Evolutionary conservation across 2,797 vertebrate species (phyloP), one percentile per base, ranked within the genome.

Genomic region (Onychomys arenicola): DNA sequence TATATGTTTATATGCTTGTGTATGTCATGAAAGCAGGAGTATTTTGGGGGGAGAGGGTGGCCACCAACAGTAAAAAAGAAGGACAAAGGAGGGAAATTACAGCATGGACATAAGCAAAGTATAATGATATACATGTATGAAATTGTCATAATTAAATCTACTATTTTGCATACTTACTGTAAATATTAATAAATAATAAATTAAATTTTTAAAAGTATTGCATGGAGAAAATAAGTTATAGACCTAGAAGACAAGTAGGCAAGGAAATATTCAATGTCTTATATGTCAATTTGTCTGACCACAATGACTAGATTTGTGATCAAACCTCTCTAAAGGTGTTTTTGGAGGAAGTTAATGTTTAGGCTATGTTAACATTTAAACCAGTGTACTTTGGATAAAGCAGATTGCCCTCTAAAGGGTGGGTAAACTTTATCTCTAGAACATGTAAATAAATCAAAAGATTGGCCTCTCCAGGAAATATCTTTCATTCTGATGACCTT

Each of bases 311-410:
- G 59, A 87, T 90, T 82, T 43, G 82, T 88, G n/a, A 19, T 65
- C n/a, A 77, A 69, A 87, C 13, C 49, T 92, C 73, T 94, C 37
- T 92, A 49, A 89, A 76, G 75, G 13, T 87, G 2, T 37, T 81
- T 95, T 71, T 63, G 43, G 52, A 73, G 77, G 43, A 78, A 25
- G 43, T 90, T 87, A 94, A 90, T 14, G 71, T 92, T 92, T 82
- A 90, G 87, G 71, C n/a, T 7, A 83, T 3, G 25, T 87, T 90
- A 90, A 90, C 19, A 82, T 90, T 92, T 86, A 93, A 90, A 83
- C 19, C 2, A 2, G 17, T 67, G 13, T 49, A 78, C 82, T 89
- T 46, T 88, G 29, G 61, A 65, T 92, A 89, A 89, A 92, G 29
- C 12, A 55, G 1, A 91, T n/a, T 75, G 37, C n/a, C 32, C 14